A percentile compares a stretch with the other conserved stretches of the same genome.
These are phyloP conservation scores for Reticulitermes speratus DNA, from an alignment of 1,140 invertebrate genomes.

Conservation along the genomic window DNA sequence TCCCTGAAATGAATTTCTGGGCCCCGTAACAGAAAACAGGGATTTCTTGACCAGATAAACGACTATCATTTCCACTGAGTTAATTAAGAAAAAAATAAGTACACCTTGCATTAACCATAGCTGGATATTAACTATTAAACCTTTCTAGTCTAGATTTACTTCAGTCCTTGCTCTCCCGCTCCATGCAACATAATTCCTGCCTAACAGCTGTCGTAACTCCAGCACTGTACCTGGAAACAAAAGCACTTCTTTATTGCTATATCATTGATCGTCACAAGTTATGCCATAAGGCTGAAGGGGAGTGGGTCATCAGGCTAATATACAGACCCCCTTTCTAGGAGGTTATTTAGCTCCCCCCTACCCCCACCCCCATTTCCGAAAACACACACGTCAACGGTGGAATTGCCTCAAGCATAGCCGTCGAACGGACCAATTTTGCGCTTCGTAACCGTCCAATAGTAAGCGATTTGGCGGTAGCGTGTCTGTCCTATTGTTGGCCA, in stretches of 20 bases:
- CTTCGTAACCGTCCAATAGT: constrained; percentile 28
- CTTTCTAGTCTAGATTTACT: no score
- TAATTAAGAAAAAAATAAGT: no score
- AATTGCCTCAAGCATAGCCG: neutral
- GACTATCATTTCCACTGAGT: no score
- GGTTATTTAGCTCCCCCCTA: neutral
- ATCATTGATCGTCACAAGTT: neutral
- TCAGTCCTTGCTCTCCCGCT: no score
- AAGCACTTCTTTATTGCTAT: neutral
- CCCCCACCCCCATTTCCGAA: neutral
- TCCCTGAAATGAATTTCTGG: no score
- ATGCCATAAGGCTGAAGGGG: neutral
- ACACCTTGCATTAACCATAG: no score
- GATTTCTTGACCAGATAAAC: no score
- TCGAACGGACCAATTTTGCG: constrained; percentile 23
- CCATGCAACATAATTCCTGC: no score
- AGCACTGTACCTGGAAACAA: neutral
- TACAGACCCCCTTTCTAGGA: neutral
- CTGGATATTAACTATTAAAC: no score
- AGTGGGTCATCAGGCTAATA: constrained; percentile 26
- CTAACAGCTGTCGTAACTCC: no score
- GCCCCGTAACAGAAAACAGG: no score
- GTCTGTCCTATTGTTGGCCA: constrained; percentile 28
- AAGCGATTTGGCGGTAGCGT: constrained; percentile 27
- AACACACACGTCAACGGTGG: constrained; percentile 25